Evolutionary conservation across 2,797 vertebrate species (phyloP), one percentile per base, ranked within the genome.

Genomic region (Limosa lapponica): DNA sequence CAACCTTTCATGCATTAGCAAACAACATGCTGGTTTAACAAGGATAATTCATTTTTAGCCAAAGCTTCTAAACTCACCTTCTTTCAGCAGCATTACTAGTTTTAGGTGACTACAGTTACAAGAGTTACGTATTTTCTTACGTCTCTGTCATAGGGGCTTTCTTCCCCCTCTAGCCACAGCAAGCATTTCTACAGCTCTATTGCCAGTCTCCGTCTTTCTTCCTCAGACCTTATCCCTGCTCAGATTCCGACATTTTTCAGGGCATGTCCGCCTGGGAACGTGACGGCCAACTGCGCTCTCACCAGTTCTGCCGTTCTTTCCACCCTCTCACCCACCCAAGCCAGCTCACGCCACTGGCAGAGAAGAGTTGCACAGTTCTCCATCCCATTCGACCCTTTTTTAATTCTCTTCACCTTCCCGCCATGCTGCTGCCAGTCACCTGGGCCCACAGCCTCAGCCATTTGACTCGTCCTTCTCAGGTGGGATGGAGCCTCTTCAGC

Each of bases 401-500:
- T 23, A 23, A 7, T 51, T 13, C 41, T 64, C 71, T 14, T 25
- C 15, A 0, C 10, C 46, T 34, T 39, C 30, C 11, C 48, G 3
- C 58, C 13, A 5, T 0, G 2, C 58, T 27, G 44, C 64, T 25
- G 57, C 75, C 73, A 0, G 22, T 16, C 84, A 19, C 65, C 30
- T 0, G 43, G 22, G 11, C 41, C 34, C 25, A 8, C 51, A 3
- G 54, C n/a, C 39, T 23, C 71, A 44, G 82, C 12, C 2, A 4
- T 13, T 23, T 8, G 3, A 1, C 8, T 10, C 1, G 8, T 2
- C 27, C 48, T 36, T 13, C 54, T 3, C 32, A 8, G 10, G 43
- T 3, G 6, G 64, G 28, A 18, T 0, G 19, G 19, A 64, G 44
- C 66, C 74, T 36, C 5, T 0, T 2, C 69, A 7, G 16, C 1